Conservation (phyloP, 2,888 invertebrate species). For the Melinaea marsaeus region DNA sequence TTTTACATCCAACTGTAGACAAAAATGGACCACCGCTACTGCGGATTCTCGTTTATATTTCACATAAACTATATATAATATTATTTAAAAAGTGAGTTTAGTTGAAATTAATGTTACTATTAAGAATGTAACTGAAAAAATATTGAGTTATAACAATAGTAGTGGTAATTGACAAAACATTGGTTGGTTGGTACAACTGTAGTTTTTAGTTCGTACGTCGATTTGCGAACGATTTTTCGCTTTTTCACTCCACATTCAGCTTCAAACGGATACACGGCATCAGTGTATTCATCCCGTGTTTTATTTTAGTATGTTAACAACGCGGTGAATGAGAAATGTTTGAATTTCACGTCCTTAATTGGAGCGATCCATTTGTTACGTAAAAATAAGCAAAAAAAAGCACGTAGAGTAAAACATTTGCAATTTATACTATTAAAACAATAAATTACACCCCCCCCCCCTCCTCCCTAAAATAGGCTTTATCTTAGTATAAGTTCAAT, state of each 20-base stretch:
- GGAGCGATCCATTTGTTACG: constrained; percentile 1
- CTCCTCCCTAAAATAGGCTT: no score
- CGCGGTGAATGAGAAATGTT: constrained; percentile 3
- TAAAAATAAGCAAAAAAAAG: background rate
- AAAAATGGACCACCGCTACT: constrained; percentile 54
- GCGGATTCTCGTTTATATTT: constrained; percentile 25
- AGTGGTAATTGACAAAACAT: constrained; percentile 50
- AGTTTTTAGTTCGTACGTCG: constrained; percentile 32
- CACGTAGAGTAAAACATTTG: background rate
- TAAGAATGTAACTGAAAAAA: background rate
- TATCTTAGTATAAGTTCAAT: background rate
- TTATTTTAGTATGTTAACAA: constrained; percentile 2
- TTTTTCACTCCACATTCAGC: constrained; percentile 27
- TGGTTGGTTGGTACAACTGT: constrained; percentile 42
- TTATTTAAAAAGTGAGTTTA: background rate
- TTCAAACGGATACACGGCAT: constrained; percentile 29
- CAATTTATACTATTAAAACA: no score
- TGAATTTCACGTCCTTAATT: background rate
- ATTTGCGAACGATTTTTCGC: constrained; percentile 33
- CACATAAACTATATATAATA: background rate
- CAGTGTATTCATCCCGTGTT: constrained; percentile 16
- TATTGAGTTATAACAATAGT: constrained; percentile 31
- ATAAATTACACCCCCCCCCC: no score
- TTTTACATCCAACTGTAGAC: constrained; percentile 64
- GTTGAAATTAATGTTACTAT: background rate